These are phyloP conservation scores for Armadillidium nasatum DNA, from an alignment of 1,140 invertebrate species.

Conservation along the genomic window DNA sequence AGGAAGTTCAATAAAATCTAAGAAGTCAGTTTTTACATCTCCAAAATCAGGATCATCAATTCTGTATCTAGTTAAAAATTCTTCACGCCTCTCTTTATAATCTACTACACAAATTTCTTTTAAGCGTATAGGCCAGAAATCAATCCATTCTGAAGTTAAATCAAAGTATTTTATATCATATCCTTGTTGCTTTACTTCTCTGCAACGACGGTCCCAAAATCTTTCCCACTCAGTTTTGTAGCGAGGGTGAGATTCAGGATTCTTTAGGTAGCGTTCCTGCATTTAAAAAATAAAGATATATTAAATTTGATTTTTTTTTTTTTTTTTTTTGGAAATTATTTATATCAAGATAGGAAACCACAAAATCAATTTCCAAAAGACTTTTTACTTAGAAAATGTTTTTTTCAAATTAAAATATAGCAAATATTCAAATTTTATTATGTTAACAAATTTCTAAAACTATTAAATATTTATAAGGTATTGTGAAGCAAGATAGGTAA, in stretches of 20 bases:
- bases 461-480: too few species aligned
- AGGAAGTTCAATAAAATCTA: not conserved
- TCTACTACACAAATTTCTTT: not conserved
- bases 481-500: too few species aligned
- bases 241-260: conserved; percentile 1
- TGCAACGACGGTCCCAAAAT: not conserved
- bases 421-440: too few species aligned
- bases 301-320: too few species aligned
- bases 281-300: not conserved
- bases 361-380: too few species aligned
- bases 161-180: not conserved
- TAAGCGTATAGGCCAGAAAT: not conserved
- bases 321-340: too few species aligned
- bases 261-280: not conserved
- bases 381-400: too few species aligned
- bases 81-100: not conserved
- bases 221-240: not conserved
- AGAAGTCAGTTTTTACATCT: not conserved
- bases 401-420: too few species aligned
- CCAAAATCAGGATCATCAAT: not conserved
- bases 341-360: too few species aligned
- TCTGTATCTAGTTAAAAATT: not conserved
- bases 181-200: not conserved
- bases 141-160: not conserved
- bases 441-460: too few species aligned